Base-by-base conservation (phyloP, 2,888 invertebrate genomes). In the Rhamphomyia laevipes region DNA sequence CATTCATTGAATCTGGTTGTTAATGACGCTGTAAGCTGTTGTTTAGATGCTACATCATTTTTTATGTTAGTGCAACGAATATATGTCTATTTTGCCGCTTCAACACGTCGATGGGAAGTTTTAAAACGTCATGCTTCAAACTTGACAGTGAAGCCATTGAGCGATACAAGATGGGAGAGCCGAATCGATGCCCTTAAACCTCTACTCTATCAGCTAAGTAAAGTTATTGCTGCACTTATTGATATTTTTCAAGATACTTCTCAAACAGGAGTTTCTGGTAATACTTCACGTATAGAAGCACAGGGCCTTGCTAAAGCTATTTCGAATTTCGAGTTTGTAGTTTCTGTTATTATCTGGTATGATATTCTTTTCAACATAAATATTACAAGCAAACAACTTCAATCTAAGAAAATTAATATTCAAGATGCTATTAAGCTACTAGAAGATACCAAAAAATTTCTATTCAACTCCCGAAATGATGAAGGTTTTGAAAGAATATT, bases 1-100 rank as follows among this genome's bases (percentile, higher is more conserved):
- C 61, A 60, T 47, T 48, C 53, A 33, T 47, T 59, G 43, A 61
- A 63, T 56, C 53, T 62, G 31, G 58, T 62, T 13, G 59, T 61
- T 13, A 60, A 59, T 51, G 58, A 61, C 50, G 56, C 58, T 42
- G 58, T 57, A 43, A 57, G 58, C 40, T 51, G 49, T 47, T 47
- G 48, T n/a, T 33, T 43, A 27, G 52, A 55, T 50, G 49, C 56
- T 23, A 49, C 53, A 3, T 51, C 31, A 44, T 60, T 59, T 53
- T 60, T 61, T 48, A 38, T 27, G 33, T 47, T 58, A 15, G 50
- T 58, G 9, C 56, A 61, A 55, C 54, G 53, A 51, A 43, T 61
- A 37, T 61, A 55, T 50, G 37, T 41, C 15, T 61, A 54, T 51
- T 62, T 63, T 55, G 57, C 57, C 21, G 47, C 50, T 23, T 60